Conservation (phyloP, 2,797 vertebrate species). For the Argya squamiceps region DNA sequence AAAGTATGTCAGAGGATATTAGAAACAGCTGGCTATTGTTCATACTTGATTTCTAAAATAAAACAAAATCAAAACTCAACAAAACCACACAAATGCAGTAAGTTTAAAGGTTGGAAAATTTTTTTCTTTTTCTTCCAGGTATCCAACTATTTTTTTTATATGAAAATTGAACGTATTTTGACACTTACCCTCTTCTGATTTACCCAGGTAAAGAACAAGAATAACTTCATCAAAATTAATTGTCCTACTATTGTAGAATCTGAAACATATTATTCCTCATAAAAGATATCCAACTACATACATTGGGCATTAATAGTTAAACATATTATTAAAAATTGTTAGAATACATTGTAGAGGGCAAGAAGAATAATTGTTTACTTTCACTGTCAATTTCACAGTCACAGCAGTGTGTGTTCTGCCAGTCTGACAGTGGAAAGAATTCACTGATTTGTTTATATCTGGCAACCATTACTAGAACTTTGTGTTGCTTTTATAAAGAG, state of each 20-base stretch:
- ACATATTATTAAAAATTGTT: background rate
- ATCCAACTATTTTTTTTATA: background rate
- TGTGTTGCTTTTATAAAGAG: background rate
- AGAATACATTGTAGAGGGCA: background rate
- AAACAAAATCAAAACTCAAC: background rate
- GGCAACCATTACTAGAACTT: background rate
- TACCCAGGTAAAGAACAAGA: background rate
- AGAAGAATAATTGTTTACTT: background rate
- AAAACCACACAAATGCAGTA: background rate
- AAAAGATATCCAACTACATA: background rate
- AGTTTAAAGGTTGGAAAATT: background rate
- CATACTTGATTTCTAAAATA: background rate
- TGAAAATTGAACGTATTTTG: background rate
- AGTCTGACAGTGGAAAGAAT: background rate
- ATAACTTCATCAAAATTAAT: background rate
- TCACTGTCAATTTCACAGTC: background rate
- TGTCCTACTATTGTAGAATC: background rate
- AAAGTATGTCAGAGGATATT: background rate
- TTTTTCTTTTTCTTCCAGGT: background rate
- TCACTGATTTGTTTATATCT: background rate
- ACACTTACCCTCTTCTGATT: background rate
- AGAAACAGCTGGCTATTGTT: background rate
- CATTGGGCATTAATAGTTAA: background rate
- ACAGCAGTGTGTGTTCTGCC: background rate
- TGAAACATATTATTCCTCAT: background rate